These are phyloP conservation scores for Serrognathus titanus DNA, from an alignment of 2,888 invertebrate species.

Conservation along the genomic window DNA sequence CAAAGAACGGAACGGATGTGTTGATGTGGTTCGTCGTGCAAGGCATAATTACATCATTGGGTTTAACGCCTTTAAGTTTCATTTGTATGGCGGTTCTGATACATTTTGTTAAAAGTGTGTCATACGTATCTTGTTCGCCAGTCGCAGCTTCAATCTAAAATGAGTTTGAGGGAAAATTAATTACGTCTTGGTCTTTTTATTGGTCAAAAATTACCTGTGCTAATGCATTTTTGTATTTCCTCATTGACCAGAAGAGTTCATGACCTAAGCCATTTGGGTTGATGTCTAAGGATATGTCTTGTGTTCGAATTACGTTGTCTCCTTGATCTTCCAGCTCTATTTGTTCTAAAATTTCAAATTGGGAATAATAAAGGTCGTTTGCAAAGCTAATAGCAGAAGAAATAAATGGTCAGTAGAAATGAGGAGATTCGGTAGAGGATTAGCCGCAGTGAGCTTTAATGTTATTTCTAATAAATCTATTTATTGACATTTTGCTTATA, in stretches of 20 bases:
- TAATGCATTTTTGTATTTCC: slow-evolving; percentile 1
- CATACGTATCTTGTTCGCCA: slow-evolving; percentile 44
- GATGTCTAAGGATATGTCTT: neutral
- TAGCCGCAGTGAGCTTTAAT: too few relatives aligned
- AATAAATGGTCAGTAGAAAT: too few relatives aligned
- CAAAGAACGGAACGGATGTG: slow-evolving; percentile 46
- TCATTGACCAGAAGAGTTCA: slow-evolving; percentile 5
- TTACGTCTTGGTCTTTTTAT: too few relatives aligned
- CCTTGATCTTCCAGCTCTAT: slow-evolving; percentile 8
- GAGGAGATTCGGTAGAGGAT: too few relatives aligned
- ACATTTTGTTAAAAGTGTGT: slow-evolving; percentile 42
- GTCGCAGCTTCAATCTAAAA: slow-evolving; percentile 48
- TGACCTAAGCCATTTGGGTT: slow-evolving; percentile 10
- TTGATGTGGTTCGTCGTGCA: slow-evolving; percentile 48
- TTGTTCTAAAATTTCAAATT: too few relatives aligned
- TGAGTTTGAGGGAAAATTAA: neutral
- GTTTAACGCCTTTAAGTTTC: slow-evolving; percentile 38
- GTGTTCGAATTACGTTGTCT: slow-evolving; percentile 12
- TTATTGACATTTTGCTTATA: too few relatives aligned
- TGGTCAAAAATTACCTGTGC: slow-evolving; percentile 8
- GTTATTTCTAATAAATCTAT: too few relatives aligned
- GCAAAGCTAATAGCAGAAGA: too few relatives aligned
- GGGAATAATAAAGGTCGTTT: too few relatives aligned
- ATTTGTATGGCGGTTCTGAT: slow-evolving; percentile 47
- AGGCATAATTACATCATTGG: slow-evolving; percentile 46